Evolutionary conservation across 2,797 vertebrate species (phyloP).

Genomic region (Darevskia mixta): DNA sequence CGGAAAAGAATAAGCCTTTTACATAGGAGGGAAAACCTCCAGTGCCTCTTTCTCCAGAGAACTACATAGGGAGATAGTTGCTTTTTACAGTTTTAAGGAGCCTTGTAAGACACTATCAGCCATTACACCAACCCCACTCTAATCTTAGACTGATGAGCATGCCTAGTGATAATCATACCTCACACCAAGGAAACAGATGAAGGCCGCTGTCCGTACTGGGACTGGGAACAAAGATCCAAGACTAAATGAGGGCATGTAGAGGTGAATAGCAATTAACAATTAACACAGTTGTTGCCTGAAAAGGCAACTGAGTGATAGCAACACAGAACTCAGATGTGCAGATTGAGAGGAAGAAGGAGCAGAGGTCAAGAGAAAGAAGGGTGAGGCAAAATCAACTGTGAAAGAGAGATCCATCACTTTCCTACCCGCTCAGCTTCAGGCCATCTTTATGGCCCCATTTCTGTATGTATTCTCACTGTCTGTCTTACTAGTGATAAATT

Average conservation of each 20-base stretch:
- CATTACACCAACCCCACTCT: neutral
- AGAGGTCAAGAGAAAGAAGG: neutral
- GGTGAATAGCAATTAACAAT: neutral
- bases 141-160: neutral
- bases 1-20: neutral
- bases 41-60: neutral
- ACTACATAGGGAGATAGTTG: neutral
- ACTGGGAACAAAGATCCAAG: neutral
- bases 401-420: neutral
- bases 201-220: neutral
- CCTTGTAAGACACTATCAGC: neutral
- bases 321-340: neutral
- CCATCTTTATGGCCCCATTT: neutral
- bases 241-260: no score
- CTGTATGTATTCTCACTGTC: neutral
- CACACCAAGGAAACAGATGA: neutral
- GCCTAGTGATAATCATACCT: neutral
- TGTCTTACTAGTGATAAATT: neutral
- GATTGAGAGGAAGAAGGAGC: neutral
- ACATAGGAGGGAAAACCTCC: no score
- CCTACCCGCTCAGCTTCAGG: fast-evolving
- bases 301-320: neutral
- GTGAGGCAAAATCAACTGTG: neutral
- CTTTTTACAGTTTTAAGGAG: neutral
- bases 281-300: neutral